Percentiles rank a stretch among this genome's conserved stretches.
Conservation (phyloP, 2,113 vertebrate genomes). For the Cololabis saira region DNA sequence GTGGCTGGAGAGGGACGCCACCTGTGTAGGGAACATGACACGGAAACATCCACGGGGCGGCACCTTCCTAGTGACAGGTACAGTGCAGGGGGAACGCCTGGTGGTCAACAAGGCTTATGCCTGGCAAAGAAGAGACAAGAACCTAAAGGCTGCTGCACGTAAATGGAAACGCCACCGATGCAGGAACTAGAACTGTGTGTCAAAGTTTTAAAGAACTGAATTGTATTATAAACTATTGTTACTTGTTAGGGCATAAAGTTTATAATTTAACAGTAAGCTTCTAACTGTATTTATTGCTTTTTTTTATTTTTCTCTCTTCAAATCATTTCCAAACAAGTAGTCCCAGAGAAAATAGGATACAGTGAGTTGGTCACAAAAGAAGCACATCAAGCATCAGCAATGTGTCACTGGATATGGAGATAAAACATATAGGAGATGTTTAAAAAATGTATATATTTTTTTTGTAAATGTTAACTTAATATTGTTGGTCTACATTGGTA, state of each 20-base stretch:
- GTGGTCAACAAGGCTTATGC: slow-evolving; percentile 85
- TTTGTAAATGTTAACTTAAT: slow-evolving; percentile 51
- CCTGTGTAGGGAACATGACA: slow-evolving; percentile 86
- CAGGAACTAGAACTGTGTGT: slow-evolving; percentile 59
- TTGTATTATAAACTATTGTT: neutral
- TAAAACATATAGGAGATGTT: slow-evolving; percentile 14
- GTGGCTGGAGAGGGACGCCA: slow-evolving; percentile 87
- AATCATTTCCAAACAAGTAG: slow-evolving; percentile 10
- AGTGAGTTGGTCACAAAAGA: slow-evolving; percentile 4
- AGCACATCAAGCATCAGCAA: slow-evolving; percentile 2
- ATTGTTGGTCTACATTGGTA: neutral
- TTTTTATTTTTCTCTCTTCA: neutral
- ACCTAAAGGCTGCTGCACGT: slow-evolving; percentile 78
- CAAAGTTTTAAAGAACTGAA: neutral
- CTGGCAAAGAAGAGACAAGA: slow-evolving; percentile 84
- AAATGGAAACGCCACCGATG: slow-evolving; percentile 86
- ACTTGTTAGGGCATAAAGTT: neutral
- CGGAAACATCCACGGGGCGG: slow-evolving; percentile 73
- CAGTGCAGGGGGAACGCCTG: slow-evolving; percentile 79
- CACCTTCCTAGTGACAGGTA: slow-evolving; percentile 82
- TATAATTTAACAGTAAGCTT: slow-evolving; percentile 7
- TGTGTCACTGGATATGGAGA: neutral
- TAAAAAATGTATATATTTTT: slow-evolving; percentile 48
- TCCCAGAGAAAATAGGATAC: neutral
- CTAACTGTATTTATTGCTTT: slow-evolving; percentile 18